A percentile compares a stretch with the other conserved stretches of the same genome.
Evolutionary conservation across 2,888 invertebrate genomes (phyloP).

Genomic region (Conops quadrifasciatus): DNA sequence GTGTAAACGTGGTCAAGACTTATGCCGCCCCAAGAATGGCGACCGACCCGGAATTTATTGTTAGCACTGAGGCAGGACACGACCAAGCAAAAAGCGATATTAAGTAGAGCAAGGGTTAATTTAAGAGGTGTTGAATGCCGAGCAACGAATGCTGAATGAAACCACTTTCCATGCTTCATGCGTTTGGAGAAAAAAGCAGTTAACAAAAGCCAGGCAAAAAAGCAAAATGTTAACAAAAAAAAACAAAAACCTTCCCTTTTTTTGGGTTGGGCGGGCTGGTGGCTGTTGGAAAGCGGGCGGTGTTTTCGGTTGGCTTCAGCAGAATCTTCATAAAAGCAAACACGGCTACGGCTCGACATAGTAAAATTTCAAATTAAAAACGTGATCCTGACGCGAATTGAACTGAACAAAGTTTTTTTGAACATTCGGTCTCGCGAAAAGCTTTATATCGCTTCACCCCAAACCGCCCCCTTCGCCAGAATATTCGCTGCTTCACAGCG

Average conservation of each 20-base stretch:
- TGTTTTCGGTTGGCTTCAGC: not conserved
- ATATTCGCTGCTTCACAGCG: not conserved
- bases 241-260: conserved; percentile 1
- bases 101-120: conserved; percentile 31
- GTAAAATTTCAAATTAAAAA: conserved; percentile 64
- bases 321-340: conserved; percentile 54
- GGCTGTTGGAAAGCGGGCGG: not conserved
- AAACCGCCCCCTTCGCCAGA: not conserved
- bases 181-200: not conserved
- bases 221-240: not conserved
- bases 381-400: conserved; percentile 63
- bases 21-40: not conserved
- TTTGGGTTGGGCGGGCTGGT: not conserved
- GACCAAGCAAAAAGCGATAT: not conserved
- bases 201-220: not conserved
- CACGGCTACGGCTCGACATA: conserved; percentile 52
- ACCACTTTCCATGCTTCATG: conserved; percentile 27
- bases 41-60: conserved; percentile 7
- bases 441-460: conserved; percentile 10
- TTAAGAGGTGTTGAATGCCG: conserved; percentile 2
- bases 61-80: not conserved
- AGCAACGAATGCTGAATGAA: conserved; percentile 10
- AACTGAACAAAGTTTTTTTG: conserved; percentile 53
- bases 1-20: conserved; percentile 23
- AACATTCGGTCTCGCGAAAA: conserved; percentile 4